Base-by-base conservation (phyloP, 2,113 vertebrate genomes). In the Pitta sordida region DNA sequence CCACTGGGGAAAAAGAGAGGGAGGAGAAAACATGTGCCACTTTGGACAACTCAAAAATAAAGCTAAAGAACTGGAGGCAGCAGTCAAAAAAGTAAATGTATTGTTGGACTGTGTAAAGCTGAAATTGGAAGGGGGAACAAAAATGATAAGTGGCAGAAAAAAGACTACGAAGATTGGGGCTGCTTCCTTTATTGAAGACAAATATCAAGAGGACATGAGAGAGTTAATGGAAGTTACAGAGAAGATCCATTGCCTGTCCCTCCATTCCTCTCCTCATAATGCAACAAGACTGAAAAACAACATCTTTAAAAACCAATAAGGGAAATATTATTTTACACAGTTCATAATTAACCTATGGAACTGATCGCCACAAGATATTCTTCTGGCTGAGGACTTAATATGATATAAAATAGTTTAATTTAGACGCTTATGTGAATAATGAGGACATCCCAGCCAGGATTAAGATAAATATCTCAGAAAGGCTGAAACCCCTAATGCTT, bases 361-460 rank as follows among this genome's bases (percentile, higher is more conserved):
- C 81, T 29, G 89, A 95, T 92, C 85, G 86, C 94, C 94, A 95
- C 70, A 48, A 92, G 93, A 96, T 94, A 96, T 73, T 74, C 88
- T 94, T 83, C 82, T 90, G 91, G 91, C 78, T 91, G 74, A 92
- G 67, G 89, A 89, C 87, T 96, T 96, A 83, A 91, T 88, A 74
- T 56, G 84, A 85, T 87, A 91, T 87, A 96, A 92, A 94, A 89
- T 88, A 93, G 78, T 80, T 96, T 95, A 93, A 96, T 95, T 94
- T 94, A 92, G 89, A 93, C 0, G 39, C 91, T 93, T 92, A 94
- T 56, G 85, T 83, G 93, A 90, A 96, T 96, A 96, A 95, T 90
- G 94, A 95, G 95, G 83, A 95, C 91, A 96, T 90, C 82, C 82
- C 51, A 90, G 76, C 87, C 37, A 88, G 87, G 79, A 94, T 94